Conservation (phyloP, 2,888 invertebrate species). For the Hypsopygia costalis region DNA sequence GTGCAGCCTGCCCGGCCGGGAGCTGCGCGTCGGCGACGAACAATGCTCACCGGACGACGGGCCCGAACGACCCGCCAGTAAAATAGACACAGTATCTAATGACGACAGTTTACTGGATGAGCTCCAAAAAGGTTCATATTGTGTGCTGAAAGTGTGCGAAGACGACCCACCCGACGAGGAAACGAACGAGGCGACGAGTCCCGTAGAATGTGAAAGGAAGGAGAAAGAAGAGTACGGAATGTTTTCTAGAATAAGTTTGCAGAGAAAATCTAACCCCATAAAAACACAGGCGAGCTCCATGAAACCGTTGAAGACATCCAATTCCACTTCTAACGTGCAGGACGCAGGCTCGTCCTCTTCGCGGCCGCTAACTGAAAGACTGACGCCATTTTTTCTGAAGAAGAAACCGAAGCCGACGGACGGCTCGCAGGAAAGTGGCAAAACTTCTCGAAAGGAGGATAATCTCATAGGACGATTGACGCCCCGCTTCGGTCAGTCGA, state of each 20-base stretch:
- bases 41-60: conserved; percentile 11
- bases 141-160: conserved; percentile 65
- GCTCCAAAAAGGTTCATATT: conserved; percentile 61
- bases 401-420: conserved; percentile 61
- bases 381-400: conserved; percentile 72
- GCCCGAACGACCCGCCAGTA: conserved; percentile 15
- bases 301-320: conserved; percentile 61
- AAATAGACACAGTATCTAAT: conserved; percentile 40
- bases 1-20: conserved; percentile 25
- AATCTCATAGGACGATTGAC: conserved; percentile 67
- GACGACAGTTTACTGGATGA: conserved; percentile 71
- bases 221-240: conserved; percentile 43
- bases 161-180: conserved; percentile 34
- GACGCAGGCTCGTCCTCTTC: conserved; percentile 53
- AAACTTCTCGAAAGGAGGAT: conserved; percentile 52
- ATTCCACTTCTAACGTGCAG: conserved; percentile 69
- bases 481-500: conserved; percentile 69
- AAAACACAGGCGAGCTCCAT: conserved; percentile 49
- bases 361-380: conserved; percentile 60
- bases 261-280: conserved; percentile 71
- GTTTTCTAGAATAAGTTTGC: conserved; percentile 63
- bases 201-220: conserved; percentile 25
- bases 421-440: conserved; percentile 31
- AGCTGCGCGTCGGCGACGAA: conserved; percentile 3
- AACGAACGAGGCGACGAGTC: conserved; percentile 12